These are phyloP conservation scores for Zaprionus kolodkinae DNA, from an alignment of 1,140 invertebrate species.

Conservation along the genomic window DNA sequence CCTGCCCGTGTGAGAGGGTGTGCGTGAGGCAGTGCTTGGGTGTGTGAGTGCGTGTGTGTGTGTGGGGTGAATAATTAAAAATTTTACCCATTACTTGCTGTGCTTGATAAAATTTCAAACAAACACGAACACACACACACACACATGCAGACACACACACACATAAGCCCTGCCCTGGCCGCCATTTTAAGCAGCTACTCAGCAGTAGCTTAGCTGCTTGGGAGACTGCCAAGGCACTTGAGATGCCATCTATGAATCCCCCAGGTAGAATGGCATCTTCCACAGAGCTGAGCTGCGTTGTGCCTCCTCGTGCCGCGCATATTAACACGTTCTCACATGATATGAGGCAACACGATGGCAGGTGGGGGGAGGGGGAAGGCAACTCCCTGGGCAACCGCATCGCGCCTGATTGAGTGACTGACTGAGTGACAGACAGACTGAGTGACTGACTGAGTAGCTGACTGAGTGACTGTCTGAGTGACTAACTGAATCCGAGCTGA, in stretches of 20 bases:
- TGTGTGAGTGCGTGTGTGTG: slow-evolving; percentile 20
- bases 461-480: slow-evolving; percentile 3
- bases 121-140: slow-evolving; percentile 44
- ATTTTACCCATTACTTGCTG: slow-evolving; percentile 82
- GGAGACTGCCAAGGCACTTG: slow-evolving; percentile 72
- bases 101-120: slow-evolving; percentile 77
- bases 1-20: background rate
- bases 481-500: slow-evolving; percentile 25
- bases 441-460: slow-evolving; percentile 23
- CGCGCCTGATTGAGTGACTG: slow-evolving; percentile 38
- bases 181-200: slow-evolving; percentile 34
- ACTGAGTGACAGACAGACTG: slow-evolving; percentile 23
- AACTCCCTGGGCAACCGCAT: slow-evolving; percentile 72
- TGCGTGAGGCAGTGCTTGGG: slow-evolving; percentile 3
- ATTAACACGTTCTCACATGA: slow-evolving; percentile 74
- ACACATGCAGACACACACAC: slow-evolving; percentile 32
- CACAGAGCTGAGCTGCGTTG: slow-evolving; percentile 14
- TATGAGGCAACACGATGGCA: slow-evolving; percentile 5
- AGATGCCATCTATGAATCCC: slow-evolving; percentile 57
- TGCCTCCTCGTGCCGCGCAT: slow-evolving; percentile 54
- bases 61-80: slow-evolving; percentile 78
- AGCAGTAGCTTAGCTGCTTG: slow-evolving; percentile 51
- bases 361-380: background rate
- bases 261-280: slow-evolving; percentile 5
- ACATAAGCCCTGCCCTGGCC: slow-evolving; percentile 3